These are phyloP conservation scores for Burhinus oedicnemus DNA, from an alignment of 2,113 vertebrate genomes.

Conservation along the genomic window DNA sequence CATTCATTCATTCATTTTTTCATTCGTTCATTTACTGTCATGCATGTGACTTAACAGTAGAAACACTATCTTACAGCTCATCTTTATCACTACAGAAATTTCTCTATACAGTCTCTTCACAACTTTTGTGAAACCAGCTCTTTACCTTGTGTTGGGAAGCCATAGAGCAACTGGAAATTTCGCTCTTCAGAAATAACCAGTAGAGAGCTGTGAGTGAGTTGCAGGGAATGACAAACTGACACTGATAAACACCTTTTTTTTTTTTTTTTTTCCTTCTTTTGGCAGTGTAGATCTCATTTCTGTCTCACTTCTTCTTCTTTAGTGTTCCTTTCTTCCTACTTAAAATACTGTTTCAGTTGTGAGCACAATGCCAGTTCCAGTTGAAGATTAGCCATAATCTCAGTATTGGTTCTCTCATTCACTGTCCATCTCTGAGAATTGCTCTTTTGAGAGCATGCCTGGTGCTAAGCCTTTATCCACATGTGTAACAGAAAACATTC, in stretches of 20 bases:
- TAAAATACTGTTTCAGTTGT: neutral
- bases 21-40: neutral
- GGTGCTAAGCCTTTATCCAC: neutral
- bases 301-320: neutral
- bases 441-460: neutral
- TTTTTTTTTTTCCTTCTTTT: neutral
- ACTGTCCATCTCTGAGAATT: neutral
- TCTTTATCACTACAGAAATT: neutral
- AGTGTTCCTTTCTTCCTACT: neutral
- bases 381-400: neutral
- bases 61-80: neutral
- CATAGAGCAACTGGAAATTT: neutral
- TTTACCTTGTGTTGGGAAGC: neutral
- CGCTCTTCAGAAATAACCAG: neutral
- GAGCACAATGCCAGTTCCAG: neutral
- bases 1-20: neutral
- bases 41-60: neutral
- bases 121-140: neutral
- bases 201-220: neutral
- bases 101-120: neutral
- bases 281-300: neutral
- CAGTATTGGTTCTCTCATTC: neutral
- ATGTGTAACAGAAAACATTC: neutral
- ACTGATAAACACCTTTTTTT: neutral
- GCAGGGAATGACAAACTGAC: neutral